These are phyloP conservation scores for Serilophus lunatus DNA, from an alignment of 2,113 vertebrate genomes.

Conservation along the genomic window DNA sequence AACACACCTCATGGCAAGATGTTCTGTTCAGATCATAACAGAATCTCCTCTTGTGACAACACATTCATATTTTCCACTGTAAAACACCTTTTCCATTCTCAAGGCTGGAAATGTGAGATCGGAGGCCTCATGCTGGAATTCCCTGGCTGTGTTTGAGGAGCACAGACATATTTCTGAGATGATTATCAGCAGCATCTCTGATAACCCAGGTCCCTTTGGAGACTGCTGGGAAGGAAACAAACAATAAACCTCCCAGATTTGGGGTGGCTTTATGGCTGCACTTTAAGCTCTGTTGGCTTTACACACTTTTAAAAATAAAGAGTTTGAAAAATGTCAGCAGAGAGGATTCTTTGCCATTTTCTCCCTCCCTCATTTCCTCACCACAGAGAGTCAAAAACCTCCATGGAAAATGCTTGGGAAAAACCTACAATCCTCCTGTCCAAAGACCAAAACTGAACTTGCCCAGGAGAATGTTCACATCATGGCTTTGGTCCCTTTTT, in stretches of 20 bases:
- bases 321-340: neutral
- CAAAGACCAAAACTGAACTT: neutral
- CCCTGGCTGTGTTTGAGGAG: constrained; percentile 17
- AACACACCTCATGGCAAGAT: neutral
- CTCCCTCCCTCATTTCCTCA: neutral
- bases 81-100: neutral
- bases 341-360: neutral
- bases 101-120: neutral
- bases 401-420: neutral
- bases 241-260: constrained; percentile 64
- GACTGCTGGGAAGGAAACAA: constrained; percentile 55
- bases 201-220: constrained; percentile 50
- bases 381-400: neutral
- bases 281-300: constrained; percentile 57
- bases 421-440: neutral
- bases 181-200: constrained; percentile 63
- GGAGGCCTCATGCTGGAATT: neutral
- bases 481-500: neutral
- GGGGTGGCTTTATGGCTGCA: constrained; percentile 60
- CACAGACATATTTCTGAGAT: constrained; percentile 36
- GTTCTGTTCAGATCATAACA: neutral
- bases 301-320: constrained; percentile 47
- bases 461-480: neutral
- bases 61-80: neutral
- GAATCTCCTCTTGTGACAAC: neutral